A percentile compares a stretch with the other conserved stretches of the same genome.
Conservation (phyloP, 2,113 vertebrate species). For the Uropsilus gracilis region DNA sequence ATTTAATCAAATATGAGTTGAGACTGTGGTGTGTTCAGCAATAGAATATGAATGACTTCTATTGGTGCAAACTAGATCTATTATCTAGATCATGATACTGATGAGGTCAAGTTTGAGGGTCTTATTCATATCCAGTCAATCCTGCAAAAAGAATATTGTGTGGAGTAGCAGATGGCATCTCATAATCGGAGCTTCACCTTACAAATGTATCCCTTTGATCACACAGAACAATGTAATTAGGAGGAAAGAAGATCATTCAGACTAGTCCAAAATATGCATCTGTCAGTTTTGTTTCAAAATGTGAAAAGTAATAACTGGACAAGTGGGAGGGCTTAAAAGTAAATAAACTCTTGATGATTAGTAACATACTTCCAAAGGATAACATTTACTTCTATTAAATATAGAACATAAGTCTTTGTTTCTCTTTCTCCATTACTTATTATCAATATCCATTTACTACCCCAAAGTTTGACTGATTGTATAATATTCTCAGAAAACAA, state of each 20-base stretch:
- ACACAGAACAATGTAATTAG: slow-evolving; percentile 33
- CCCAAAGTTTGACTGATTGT: neutral
- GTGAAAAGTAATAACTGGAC: neutral
- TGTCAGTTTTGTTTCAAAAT: slow-evolving; percentile 29
- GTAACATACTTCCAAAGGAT: neutral
- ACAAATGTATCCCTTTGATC: slow-evolving; percentile 25
- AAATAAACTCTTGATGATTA: neutral
- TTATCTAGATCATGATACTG: slow-evolving; percentile 61
- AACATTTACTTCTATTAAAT: neutral
- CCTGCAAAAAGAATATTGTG: slow-evolving; percentile 45
- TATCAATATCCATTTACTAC: neutral
- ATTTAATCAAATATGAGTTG: slow-evolving; percentile 80
- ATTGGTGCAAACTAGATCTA: slow-evolving; percentile 56
- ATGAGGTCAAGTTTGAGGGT: slow-evolving; percentile 64
- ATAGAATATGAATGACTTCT: slow-evolving; percentile 67
- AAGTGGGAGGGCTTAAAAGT: neutral
- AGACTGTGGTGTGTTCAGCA: slow-evolving; percentile 43
- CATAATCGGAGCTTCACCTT: slow-evolving; percentile 25
- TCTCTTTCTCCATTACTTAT: neutral
- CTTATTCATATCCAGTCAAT: slow-evolving; percentile 43
- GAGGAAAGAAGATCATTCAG: slow-evolving; percentile 6
- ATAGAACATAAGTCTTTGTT: neutral
- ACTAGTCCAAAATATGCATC: neutral
- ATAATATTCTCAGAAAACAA: neutral
- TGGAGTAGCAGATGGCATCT: slow-evolving; percentile 39